These are phyloP conservation scores for Salpingus planirostris DNA, from an alignment of 2,888 invertebrate species.

Conservation along the genomic window DNA sequence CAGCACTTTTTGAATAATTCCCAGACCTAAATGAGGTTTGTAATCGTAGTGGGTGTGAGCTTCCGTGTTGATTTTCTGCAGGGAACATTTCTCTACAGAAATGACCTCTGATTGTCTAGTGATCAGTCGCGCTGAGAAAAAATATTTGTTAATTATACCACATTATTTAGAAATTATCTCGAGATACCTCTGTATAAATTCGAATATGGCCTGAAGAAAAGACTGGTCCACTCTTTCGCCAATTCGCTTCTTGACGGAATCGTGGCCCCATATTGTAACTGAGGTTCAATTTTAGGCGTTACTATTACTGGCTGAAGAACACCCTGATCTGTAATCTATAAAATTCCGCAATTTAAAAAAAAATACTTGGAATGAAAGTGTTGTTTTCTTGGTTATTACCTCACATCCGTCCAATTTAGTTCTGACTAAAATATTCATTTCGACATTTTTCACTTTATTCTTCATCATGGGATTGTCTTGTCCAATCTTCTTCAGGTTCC, in stretches of 20 bases:
- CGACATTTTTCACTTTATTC: constrained; percentile 21
- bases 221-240: constrained; percentile 29
- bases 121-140: constrained; percentile 1
- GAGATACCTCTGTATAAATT: constrained; percentile 33
- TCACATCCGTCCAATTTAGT: constrained; percentile 33
- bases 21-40: constrained; percentile 27
- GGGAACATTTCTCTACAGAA: constrained; percentile 26
- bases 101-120: constrained; percentile 30
- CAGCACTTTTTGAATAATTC: constrained; percentile 28
- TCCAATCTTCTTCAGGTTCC: constrained; percentile 28
- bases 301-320: constrained; percentile 25
- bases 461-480: constrained; percentile 26
- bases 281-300: constrained; percentile 33
- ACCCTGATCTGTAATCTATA: constrained; percentile 13
- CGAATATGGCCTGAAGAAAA: constrained; percentile 32
- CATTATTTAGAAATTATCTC: constrained; percentile 5
- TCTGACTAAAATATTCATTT: constrained; percentile 30
- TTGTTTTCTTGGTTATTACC: too few relatives aligned
- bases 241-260: constrained; percentile 29
- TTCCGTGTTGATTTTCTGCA: constrained; percentile 29
- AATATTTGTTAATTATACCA: constrained; percentile 4
- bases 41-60: constrained; percentile 26
- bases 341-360: not conserved
- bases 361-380: not conserved
- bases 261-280: constrained; percentile 29